Evolutionary conservation across 2,797 vertebrate genomes (phyloP).

Genomic region (Chloroceryle amazona): DNA sequence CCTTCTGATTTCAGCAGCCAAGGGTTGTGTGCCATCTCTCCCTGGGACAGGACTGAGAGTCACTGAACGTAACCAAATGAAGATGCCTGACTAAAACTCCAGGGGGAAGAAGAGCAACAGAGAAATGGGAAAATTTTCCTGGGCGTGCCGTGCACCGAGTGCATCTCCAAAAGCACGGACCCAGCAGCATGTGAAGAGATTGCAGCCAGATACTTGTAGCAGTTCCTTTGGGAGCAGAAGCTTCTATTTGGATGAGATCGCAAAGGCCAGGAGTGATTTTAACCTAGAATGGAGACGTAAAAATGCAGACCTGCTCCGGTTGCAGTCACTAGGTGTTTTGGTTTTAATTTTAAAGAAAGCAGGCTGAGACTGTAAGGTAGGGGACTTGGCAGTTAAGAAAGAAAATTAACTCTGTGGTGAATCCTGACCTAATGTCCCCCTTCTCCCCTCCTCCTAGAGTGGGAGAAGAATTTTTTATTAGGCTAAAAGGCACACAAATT

Average conservation of each 20-base stretch:
- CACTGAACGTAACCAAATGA: background rate
- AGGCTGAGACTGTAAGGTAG: background rate
- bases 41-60: background rate
- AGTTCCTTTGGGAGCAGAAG: constrained; percentile 14
- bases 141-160: background rate
- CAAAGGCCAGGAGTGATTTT: constrained; percentile 25
- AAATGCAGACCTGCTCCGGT: background rate
- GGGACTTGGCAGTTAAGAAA: background rate
- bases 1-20: background rate
- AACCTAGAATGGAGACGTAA: background rate
- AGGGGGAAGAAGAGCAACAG: background rate
- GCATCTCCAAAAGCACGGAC: background rate
- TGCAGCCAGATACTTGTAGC: constrained; percentile 30
- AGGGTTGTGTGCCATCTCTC: background rate
- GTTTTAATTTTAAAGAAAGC: background rate
- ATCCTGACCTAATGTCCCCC: constrained; percentile 1
- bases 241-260: constrained; percentile 19
- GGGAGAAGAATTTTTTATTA: background rate
- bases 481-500: constrained; percentile 14
- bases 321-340: background rate
- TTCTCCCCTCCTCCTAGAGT: background rate
- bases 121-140: background rate
- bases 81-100: background rate
- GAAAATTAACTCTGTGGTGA: constrained; percentile 3
- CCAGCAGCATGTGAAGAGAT: background rate